These are phyloP conservation scores for Tanypteryx hageni DNA, from an alignment of 2,888 invertebrate species.

Conservation along the genomic window DNA sequence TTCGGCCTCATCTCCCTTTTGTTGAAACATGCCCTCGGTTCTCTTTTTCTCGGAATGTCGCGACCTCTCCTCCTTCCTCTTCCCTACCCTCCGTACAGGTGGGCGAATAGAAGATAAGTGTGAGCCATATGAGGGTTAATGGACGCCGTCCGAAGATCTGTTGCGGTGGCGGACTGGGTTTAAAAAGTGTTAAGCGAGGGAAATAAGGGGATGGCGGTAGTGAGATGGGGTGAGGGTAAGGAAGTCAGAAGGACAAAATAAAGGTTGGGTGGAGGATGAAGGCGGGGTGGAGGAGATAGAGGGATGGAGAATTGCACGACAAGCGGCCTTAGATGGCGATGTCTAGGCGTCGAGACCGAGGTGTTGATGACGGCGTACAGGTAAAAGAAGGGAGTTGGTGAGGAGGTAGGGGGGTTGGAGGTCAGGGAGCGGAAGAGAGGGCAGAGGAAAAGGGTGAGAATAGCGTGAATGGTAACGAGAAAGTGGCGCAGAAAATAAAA, in stretches of 20 bases:
- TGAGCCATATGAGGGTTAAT: conserved; percentile 51
- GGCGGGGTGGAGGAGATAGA: neutral
- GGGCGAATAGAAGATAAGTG: conserved; percentile 31
- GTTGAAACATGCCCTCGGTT: conserved; percentile 48
- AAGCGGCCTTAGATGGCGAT: conserved; percentile 31
- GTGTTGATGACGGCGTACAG: conserved; percentile 54
- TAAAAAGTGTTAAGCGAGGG: neutral
- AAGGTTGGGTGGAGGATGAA: neutral
- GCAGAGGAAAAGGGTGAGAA: neutral
- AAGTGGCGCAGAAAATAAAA: neutral
- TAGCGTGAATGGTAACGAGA: conserved; percentile 1
- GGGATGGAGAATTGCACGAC: conserved; percentile 18
- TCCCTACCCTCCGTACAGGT: neutral
- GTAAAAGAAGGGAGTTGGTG: neutral
- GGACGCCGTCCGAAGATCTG: conserved; percentile 43
- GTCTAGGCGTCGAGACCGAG: conserved; percentile 43
- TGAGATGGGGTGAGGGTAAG: neutral
- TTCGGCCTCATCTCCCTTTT: conserved; percentile 56
- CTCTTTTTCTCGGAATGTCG: conserved; percentile 56
- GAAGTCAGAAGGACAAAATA: neutral
- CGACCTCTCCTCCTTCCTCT: conserved; percentile 7
- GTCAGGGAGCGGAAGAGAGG: neutral
- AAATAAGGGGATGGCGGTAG: neutral
- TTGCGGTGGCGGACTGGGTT: conserved; percentile 15
- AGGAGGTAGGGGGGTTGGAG: neutral